A percentile compares a stretch with the other conserved stretches of the same genome.
Evolutionary conservation across 2,113 vertebrate genomes (phyloP).

Genomic region (Sminthopsis crassicaudata): DNA sequence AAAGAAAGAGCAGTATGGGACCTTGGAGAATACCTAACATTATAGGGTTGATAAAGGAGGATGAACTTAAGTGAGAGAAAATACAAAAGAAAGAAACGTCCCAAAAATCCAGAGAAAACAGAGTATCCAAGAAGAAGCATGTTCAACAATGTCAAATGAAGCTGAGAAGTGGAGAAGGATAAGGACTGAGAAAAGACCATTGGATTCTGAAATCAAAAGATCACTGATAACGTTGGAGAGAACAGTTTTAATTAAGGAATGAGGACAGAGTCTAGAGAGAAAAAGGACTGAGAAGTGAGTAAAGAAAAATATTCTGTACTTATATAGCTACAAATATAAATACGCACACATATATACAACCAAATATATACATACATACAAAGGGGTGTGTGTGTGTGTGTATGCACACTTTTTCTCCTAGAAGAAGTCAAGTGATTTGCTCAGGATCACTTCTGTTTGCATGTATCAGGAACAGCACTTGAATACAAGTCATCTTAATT

Average conservation of each 20-base stretch:
- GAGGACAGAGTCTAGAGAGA: neutral
- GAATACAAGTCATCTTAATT: neutral
- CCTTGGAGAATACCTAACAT: neutral
- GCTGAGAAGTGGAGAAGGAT: no score
- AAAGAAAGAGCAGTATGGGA: neutral
- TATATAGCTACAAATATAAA: neutral
- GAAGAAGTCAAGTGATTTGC: neutral
- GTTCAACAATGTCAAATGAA: neutral
- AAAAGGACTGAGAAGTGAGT: neutral
- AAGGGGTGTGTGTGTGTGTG: no score
- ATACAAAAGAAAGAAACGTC: neutral
- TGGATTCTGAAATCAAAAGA: neutral
- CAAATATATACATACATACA: no score
- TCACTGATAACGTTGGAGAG: neutral
- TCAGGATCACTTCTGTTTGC: neutral
- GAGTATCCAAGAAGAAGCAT: neutral
- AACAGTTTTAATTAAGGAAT: neutral
- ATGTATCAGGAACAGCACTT: neutral
- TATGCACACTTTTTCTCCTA: neutral
- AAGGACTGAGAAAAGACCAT: neutral
- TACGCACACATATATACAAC: neutral
- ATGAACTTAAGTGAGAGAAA: neutral
- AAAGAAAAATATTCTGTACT: neutral
- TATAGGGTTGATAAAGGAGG: neutral
- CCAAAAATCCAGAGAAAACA: neutral